A percentile compares a stretch with the other conserved stretches of the same genome.
Conservation (phyloP, 2,888 invertebrate species). For the Lucinisca nassula region DNA sequence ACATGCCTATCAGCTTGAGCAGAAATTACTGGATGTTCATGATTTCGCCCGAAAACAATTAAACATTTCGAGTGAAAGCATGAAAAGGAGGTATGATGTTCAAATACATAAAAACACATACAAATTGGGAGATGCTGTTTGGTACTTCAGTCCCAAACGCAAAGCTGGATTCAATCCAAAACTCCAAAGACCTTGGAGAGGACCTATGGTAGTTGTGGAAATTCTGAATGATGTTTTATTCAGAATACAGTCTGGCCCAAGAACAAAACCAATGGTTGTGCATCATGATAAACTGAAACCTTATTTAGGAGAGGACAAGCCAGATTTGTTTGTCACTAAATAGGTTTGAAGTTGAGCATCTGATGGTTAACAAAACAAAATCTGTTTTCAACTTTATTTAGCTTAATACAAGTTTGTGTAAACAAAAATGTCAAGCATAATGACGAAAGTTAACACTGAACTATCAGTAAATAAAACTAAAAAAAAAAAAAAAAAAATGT, state of each 20-base stretch:
- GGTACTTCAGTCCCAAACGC: conserved; percentile 15
- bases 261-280: neutral
- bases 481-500: too few relatives aligned
- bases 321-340: neutral
- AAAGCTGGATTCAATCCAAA: conserved; percentile 30
- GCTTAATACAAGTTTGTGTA: too few relatives aligned
- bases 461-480: too few relatives aligned
- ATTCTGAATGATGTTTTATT: conserved; percentile 34
- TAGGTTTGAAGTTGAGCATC: too few relatives aligned
- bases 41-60: conserved; percentile 41
- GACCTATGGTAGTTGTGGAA: conserved; percentile 32
- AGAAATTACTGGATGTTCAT: conserved; percentile 3
- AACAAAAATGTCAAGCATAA: too few relatives aligned
- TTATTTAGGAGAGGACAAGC: conserved; percentile 5
- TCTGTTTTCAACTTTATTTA: too few relatives aligned
- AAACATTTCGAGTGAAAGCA: conserved; percentile 17
- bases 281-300: conserved; percentile 31
- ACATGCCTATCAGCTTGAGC: neutral
- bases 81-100: conserved; percentile 28
- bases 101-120: neutral
- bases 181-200: conserved; percentile 38
- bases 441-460: too few relatives aligned
- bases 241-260: conserved; percentile 5
- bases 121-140: conserved; percentile 8
- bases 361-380: too few relatives aligned